Evolutionary conservation across 2,113 vertebrate genomes (phyloP), one percentile per base, ranked within the genome.

Genomic region (Rhinoptilus africanus): DNA sequence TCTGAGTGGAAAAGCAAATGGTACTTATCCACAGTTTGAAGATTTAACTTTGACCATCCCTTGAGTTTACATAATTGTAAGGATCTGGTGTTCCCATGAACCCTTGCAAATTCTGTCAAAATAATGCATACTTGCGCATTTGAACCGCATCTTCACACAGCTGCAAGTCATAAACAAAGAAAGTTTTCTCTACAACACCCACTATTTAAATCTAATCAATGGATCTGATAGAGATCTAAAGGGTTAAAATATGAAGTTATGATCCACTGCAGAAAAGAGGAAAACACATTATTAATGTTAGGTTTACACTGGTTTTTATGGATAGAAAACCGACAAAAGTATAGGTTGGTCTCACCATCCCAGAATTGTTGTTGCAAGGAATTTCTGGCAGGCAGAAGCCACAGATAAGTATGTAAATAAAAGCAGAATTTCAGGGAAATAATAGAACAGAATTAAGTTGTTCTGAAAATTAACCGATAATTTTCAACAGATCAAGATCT

Each of bases 401-500:
- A 21, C 12, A 53, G 45, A 85, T 26, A 45, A 89, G 50, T 53
- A 69, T 59, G 68, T 41, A 73, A 91, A 84, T n/a, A 48, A 57
- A 71, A 51, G 39, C 22, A 75, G 34, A 32, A 47, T 69, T 93
- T 78, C 56, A 74, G 63, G 57, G 53, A 92, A 97, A 93, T 75
- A 86, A 86, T 71, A 73, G 64, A 88, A 93, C 28, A 45, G 64
- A 85, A 93, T 94, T 93, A 86, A 96, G 83, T 91, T 93, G 95
- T 94, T 94, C 64, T 28, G 63, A 97, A 97, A 96, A 94, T 89
- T 95, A 84, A 60, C 88, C 60, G 5, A 95, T 93, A 97, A 97
- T 96, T 95, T 93, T 94, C 85, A 62, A 57, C 85, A 88, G 86
- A 96, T 94, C 95, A 78, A 91, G 80, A 87, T 97, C 89, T 97